These are phyloP conservation scores for Sisyra nigra DNA, from an alignment of 2,888 invertebrate species.

Conservation along the genomic window DNA sequence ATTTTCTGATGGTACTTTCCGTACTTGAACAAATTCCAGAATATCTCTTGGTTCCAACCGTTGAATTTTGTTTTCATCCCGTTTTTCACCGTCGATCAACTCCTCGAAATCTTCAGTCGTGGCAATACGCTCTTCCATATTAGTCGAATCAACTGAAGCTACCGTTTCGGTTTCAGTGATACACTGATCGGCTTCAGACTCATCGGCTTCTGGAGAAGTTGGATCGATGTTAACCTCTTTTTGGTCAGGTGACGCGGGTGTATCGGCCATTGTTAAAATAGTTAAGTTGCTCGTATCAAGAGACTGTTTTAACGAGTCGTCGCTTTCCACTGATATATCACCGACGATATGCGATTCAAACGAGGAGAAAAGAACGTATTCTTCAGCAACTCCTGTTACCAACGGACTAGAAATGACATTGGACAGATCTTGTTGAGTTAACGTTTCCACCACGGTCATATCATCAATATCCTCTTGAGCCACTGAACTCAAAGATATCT, in stretches of 20 bases:
- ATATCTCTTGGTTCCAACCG: constrained; percentile 23
- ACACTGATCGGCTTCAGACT: constrained; percentile 42
- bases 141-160: too few relatives aligned
- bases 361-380: constrained; percentile 41
- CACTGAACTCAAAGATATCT: constrained; percentile 38
- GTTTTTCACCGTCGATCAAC: constrained; percentile 42
- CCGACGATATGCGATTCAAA: constrained; percentile 34
- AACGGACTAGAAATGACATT: constrained; percentile 44
- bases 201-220: constrained; percentile 29
- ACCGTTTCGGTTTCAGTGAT: constrained; percentile 36
- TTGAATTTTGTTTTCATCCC: constrained; percentile 28
- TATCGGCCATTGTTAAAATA: constrained; percentile 28
- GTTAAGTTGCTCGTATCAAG: constrained; percentile 25
- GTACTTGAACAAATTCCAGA: constrained; percentile 18
- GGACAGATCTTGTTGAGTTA: constrained; percentile 32
- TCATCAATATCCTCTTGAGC: constrained; percentile 41
- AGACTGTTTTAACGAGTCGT: constrained; percentile 30
- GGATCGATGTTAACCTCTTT: constrained; percentile 30
- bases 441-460: constrained; percentile 37
- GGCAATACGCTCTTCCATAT: constrained; percentile 33
- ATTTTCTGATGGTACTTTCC: constrained; percentile 20
- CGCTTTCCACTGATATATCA: constrained; percentile 37
- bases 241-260: constrained; percentile 35
- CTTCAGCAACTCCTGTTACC: constrained; percentile 40
- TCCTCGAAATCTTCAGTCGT: constrained; percentile 51